A percentile compares a stretch with the other conserved stretches of the same genome.
phyloP scores from a whole-genome alignment of 92 coral and sea anemone genomes.

The Palythoa heliodiscus region DNA sequence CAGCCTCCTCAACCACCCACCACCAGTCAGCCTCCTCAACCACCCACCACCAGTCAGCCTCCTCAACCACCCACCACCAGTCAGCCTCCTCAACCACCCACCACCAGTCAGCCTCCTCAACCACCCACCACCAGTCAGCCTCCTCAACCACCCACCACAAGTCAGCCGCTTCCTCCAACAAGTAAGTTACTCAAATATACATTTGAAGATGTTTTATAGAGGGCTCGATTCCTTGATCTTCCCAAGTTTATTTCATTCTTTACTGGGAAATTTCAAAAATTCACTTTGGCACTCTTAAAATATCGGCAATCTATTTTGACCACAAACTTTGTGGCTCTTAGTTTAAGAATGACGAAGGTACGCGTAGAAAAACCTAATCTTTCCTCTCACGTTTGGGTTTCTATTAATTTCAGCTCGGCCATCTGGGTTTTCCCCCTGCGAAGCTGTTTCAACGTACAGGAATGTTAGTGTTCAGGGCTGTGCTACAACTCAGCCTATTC shows the following conservation, averaged over 20 bases:
- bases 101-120: constrained; percentile 12
- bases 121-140: constrained; percentile 18
- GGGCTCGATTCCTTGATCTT: neutral
- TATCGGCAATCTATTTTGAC: no score
- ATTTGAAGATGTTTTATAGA: neutral
- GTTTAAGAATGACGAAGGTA: no score
- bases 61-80: neutral
- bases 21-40: constrained; percentile 23
- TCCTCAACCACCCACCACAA: constrained; percentile 2
- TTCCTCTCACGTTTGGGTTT: neutral
- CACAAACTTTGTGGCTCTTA: no score
- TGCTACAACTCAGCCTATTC: constrained; percentile 45
- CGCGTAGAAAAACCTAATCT: neutral
- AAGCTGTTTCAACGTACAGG: constrained; percentile 39
- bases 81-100: constrained; percentile 25
- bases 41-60: constrained; percentile 1
- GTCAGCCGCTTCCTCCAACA: constrained; percentile 23
- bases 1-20: constrained; percentile 9
- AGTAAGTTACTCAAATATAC: neutral
- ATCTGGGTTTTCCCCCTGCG: constrained; percentile 37
- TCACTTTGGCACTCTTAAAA: no score
- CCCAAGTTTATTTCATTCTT: no score
- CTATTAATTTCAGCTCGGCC: constrained; percentile 46
- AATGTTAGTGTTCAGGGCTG: constrained; percentile 56
- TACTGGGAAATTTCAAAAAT: no score